Base-by-base conservation (phyloP, 2,113 vertebrate genomes). In the Vidua chalybeata region DNA sequence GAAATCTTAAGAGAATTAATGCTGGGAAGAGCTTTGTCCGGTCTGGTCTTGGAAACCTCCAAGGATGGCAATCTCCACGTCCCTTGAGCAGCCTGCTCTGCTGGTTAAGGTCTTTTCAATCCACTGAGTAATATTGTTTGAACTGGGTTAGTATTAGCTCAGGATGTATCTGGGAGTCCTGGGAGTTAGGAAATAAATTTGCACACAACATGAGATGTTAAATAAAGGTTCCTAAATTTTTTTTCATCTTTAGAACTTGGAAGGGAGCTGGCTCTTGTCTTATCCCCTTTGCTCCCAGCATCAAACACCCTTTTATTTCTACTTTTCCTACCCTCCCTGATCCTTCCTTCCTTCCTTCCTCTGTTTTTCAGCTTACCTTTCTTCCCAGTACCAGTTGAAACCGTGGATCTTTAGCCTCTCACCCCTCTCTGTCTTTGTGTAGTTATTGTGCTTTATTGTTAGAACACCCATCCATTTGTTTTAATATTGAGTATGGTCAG, bases 221-320 rank as follows among this genome's bases (percentile, higher is more conserved):
- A 48, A 19, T 43, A 64, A 39, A 4, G 3, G 1, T 74, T 87
- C 30, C 64, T 76, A 80, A 13, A 20, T 61, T 74, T 91, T 59
- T 22, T 45, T 89, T 54, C 17, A 14, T 37, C 49, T 87, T 87
- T 52, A 52, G 12, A 48, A 14, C 10, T 39, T 77, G 9, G 14
- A 66, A 74, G 24, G 13, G 18, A 31, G 3, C 4, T 67, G 58
- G 3, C 6, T 59, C 17, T 71, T 83, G 43, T 56, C 27, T 54
- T 75, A 27, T 4, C 9, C 4, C 3, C 8, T 84, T 69, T 48
- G 8, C 6, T 63, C 7, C 58, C 3, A 0, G 54, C 1, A 0
- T 88, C 31, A 75, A 35, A 67, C 58, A 19, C 59, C 15, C 5
- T 84, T 89, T 84, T 68, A 15, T 62, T 15, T 72, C 22, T 67